Conservation (phyloP, 2,113 vertebrate genomes). For the Grammomys dolichurus region DNA sequence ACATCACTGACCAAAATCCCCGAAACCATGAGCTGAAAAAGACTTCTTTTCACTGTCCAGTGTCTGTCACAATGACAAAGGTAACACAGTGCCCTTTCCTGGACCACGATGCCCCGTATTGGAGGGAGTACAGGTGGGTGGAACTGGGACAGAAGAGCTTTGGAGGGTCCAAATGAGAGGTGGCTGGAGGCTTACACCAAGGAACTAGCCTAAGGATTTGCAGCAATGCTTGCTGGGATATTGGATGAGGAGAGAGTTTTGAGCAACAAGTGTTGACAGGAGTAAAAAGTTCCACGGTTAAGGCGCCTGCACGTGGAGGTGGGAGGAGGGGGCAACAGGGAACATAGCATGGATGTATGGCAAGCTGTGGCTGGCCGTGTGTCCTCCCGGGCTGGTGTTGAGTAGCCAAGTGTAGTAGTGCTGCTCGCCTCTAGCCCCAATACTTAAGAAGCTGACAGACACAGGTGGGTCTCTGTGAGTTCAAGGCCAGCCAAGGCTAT, state of each 20-base stretch:
- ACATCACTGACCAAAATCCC: not conserved
- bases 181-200: not conserved
- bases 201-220: not conserved
- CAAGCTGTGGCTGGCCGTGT: not conserved
- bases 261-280: not conserved
- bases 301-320: fast-evolving
- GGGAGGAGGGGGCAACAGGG: not conserved
- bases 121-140: not conserved
- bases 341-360: not conserved
- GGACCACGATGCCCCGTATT: not conserved
- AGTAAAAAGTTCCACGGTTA: too few species aligned
- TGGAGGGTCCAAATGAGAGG: not conserved
- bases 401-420: not conserved
- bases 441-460: not conserved
- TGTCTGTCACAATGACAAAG: not conserved
- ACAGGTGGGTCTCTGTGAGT: not conserved
- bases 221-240: not conserved
- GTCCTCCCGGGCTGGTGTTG: not conserved
- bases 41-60: too few species aligned
- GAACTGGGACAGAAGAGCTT: not conserved
- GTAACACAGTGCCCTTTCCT: not conserved
- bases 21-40: not conserved
- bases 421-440: not conserved
- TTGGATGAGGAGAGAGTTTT: not conserved
- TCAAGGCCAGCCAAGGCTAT: not conserved